Percentiles rank a stretch among this genome's conserved stretches.
phyloP scores from a whole-genome alignment of 2,888 invertebrate species.

The Tenodera sinensis region DNA sequence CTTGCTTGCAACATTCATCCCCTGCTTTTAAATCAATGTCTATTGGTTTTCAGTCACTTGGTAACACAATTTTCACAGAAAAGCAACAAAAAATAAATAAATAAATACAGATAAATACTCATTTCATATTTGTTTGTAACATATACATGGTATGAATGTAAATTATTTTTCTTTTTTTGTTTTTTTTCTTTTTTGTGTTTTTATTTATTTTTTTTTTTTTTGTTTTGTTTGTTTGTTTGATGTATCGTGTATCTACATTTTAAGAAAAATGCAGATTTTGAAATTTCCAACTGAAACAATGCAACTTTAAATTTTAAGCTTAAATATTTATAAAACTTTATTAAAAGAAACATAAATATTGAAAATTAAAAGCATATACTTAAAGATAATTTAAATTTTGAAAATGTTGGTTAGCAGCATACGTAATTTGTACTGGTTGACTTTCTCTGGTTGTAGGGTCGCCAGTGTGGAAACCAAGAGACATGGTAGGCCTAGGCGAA shows the following conservation, averaged over 20 bases:
- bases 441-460: constrained; percentile 70
- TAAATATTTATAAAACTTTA: background rate
- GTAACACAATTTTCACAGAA: background rate
- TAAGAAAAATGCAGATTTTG: background rate
- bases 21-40: constrained; percentile 37
- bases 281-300: background rate
- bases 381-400: background rate
- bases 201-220: background rate
- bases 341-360: background rate
- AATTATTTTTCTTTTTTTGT: background rate
- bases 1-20: constrained; percentile 18
- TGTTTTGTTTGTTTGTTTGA: background rate
- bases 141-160: background rate
- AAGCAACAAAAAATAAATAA: background rate
- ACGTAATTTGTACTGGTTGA: constrained; percentile 43
- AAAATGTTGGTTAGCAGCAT: constrained; percentile 35
- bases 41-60: constrained; percentile 42
- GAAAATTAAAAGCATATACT: background rate
- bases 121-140: background rate
- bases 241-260: background rate
- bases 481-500: constrained; percentile 60
- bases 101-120: background rate
- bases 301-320: background rate
- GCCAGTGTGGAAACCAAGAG: constrained; percentile 98
- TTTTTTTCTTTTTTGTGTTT: background rate